Conservation (phyloP, 2,888 invertebrate genomes). For the Rapana venosa region DNA sequence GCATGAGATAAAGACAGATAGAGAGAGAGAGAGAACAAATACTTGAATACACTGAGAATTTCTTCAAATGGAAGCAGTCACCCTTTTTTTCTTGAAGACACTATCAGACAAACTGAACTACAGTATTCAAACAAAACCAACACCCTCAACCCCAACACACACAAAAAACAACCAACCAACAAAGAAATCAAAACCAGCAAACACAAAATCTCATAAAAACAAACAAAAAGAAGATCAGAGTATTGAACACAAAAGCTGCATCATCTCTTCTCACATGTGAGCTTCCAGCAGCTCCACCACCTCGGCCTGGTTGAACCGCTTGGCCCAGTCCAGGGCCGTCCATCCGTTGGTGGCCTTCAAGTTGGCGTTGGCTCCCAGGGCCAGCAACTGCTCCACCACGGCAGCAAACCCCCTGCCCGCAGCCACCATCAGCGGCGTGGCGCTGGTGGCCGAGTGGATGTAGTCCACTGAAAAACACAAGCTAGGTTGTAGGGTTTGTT, state of each 20-base stretch:
- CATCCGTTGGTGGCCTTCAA: conserved; percentile 83
- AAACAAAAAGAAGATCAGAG: not conserved
- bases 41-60: no score
- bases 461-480: conserved; percentile 81
- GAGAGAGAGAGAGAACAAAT: no score
- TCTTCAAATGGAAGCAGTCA: no score
- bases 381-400: conserved; percentile 85
- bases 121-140: no score
- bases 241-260: not conserved
- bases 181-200: not conserved
- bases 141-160: no score
- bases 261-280: conserved; percentile 67
- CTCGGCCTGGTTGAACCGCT: conserved; percentile 82
- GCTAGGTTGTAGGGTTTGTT: not conserved
- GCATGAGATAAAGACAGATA: no score
- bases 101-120: no score
- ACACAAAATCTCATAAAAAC: not conserved
- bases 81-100: no score
- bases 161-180: not conserved
- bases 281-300: conserved; percentile 83
- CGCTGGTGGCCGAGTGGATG: conserved; percentile 84
- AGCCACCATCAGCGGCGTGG: conserved; percentile 89
- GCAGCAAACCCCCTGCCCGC: conserved; percentile 85
- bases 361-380: conserved; percentile 84
- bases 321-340: conserved; percentile 87